Base-by-base conservation (phyloP, 2,113 vertebrate genomes). In the Limanda limanda region DNA sequence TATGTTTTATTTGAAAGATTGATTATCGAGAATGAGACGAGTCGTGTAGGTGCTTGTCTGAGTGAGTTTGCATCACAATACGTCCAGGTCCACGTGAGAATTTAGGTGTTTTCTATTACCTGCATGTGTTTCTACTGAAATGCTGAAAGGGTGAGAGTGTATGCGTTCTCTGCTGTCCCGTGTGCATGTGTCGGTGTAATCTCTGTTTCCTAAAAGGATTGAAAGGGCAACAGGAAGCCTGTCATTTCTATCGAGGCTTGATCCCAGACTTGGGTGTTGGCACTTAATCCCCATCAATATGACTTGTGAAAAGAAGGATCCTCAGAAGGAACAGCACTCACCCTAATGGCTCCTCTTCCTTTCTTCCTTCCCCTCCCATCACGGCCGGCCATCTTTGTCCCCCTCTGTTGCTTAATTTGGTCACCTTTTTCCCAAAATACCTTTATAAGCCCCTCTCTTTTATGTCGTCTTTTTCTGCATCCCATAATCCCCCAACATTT, bases 141-240 rank as follows among this genome's bases (percentile, higher is more conserved):
- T 27, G 27, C 20, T 57, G 3, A 4, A 25, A 14, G 3, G 20
- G 20, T 20, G 21, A 74, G 52, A 6, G 23, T 69, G 37, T 12
- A 42, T n/a, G 37, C 74, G 61, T 74, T 73, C 73, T 72, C 45
- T 17, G 48, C 27, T 24, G 37, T n/a, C 21, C 13, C 47, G 27
- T 66, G 81, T 57, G 56, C 10, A 1, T 52, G 81, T 45, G 18
- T 21, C 25, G 61, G 37, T 10, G 60, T 91, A 86, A 92, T 89
- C 88, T 90, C 21, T 57, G 71, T 74, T 85, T 79, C 84, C 78
- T 90, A 78, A 92, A 89, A 85, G 82, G 89, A 93, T 92, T 93
- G 88, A 81, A 91, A 90, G 79, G 81, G 48, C 79, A 89, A 62
- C 80, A 42, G 71, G 72, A 87, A 68, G 60, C 62, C 60, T 83